Conservation (phyloP, 2,113 vertebrate genomes). For the Gorsachius goisagi region DNA sequence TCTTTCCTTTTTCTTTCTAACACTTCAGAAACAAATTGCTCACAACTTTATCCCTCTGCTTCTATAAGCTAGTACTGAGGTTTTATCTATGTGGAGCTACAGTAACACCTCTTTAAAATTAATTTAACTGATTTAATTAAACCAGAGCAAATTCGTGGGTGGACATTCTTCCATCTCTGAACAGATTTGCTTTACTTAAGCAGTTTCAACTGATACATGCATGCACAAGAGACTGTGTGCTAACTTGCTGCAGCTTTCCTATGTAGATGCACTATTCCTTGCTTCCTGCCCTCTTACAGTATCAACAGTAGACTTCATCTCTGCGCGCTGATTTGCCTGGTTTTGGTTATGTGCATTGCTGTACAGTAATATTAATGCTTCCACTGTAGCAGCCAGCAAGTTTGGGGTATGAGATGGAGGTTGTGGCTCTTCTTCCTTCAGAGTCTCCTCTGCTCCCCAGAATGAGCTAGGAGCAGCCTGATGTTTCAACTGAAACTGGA, state of each 20-base stretch:
- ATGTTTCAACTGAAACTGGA: neutral
- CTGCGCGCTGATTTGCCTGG: neutral
- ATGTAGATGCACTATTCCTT: neutral
- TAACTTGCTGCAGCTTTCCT: neutral
- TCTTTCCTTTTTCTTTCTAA: neutral
- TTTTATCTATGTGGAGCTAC: neutral
- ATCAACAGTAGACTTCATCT: neutral
- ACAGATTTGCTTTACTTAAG: neutral
- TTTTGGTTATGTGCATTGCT: neutral
- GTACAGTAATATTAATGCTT: neutral
- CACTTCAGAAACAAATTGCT: neutral
- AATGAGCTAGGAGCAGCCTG: neutral
- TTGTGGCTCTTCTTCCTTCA: neutral
- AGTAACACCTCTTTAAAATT: neutral
- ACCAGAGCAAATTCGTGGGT: neutral
- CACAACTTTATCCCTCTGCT: neutral
- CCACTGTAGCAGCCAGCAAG: neutral
- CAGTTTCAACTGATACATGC: neutral
- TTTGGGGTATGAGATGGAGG: neutral
- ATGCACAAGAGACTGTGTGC: neutral
- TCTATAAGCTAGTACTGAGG: neutral
- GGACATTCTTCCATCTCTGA: neutral
- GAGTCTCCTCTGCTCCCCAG: neutral
- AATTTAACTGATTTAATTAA: slow-evolving; percentile 2
- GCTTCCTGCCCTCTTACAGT: neutral